Base-by-base conservation (phyloP, 2,888 invertebrate genomes). In the Macrophya annulata region DNA sequence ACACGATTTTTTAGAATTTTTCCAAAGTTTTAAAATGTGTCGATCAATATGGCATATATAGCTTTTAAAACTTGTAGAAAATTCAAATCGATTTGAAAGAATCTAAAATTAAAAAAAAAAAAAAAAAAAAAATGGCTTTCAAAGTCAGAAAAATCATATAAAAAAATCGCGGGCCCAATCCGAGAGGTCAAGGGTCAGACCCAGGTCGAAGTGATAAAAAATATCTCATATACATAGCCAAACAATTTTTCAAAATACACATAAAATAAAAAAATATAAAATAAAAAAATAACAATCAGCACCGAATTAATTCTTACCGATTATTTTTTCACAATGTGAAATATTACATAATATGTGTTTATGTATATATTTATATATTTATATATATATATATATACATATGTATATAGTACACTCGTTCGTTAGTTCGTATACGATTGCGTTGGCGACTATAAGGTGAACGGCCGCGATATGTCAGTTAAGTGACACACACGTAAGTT, bases 381-480 rank as follows among this genome's bases (percentile, higher is more conserved):
- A 15, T 48, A 48, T 4, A 4, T 48, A 1, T 48, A 48, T 10
- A 4, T 31, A 68, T 31, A 37, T 68, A 43, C 31, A n/a, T 45
- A 17, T 45, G n/a, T n/a, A 72, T 25, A 45, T 31, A 15, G 17
- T 6, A 72, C 15, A 68, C 12, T 1, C 10, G 9, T 21, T 1
- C 17, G 72, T 74, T 21, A 74, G n/a, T 40, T 45, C n/a, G 40
- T 21, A 21, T 51, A 31, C 31, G 31, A 31, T 31, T 31, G 77
- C 76, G 79, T 79, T 59, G 59, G 21, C 59, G 79, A 76, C 17
- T n/a, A 21, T 10, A 59, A 79, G 79, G 55, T 79, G 55, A 79
- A 79, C 79, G 79, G 15, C 79, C 79, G 79, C 79, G 79, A 79
- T 55, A 48, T 79, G 59, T 79, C 55, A 59, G 59, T 6, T 76